These are phyloP conservation scores for Drosophila serrata DNA, from an alignment of 1,140 invertebrate species.

Conservation along the genomic window DNA sequence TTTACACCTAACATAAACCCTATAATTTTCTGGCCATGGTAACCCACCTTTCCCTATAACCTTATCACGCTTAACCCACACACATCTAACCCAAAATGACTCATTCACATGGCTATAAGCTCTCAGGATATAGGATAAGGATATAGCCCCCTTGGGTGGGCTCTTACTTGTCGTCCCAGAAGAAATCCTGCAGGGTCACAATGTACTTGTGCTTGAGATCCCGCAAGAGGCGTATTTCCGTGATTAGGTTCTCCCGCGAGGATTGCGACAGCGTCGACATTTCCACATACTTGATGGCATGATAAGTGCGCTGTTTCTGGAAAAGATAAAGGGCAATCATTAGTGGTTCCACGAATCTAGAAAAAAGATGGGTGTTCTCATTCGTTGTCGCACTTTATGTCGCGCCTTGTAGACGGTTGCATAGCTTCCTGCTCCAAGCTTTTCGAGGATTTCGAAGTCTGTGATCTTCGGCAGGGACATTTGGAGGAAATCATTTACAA, in stretches of 20 bases:
- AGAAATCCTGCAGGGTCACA: constrained; percentile 94
- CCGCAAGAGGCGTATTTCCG: constrained; percentile 94
- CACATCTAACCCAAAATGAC: neutral
- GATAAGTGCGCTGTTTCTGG: constrained; percentile 72
- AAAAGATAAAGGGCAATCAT: constrained; percentile 19
- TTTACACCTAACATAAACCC: neutral
- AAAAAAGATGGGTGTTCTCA: neutral
- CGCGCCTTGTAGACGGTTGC: constrained; percentile 94
- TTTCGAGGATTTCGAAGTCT: constrained; percentile 90
- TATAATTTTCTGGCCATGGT: neutral
- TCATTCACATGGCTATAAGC: neutral
- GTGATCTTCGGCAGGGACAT: constrained; percentile 87
- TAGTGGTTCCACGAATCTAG: neutral
- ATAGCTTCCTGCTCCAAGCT: constrained; percentile 95
- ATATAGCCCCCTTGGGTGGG: neutral
- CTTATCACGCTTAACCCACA: too few species aligned
- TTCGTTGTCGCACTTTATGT: constrained; percentile 88
- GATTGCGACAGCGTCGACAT: constrained; percentile 90
- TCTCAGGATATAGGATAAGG: neutral
- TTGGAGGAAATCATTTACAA: constrained; percentile 43
- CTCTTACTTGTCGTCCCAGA: constrained; percentile 89
- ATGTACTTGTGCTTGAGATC: constrained; percentile 93
- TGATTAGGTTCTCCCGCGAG: constrained; percentile 93
- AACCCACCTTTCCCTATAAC: neutral
- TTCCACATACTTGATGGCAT: constrained; percentile 92